Evolutionary conservation across 1,140 invertebrate species (phyloP).

Genomic region (Colletes latitarsis): DNA sequence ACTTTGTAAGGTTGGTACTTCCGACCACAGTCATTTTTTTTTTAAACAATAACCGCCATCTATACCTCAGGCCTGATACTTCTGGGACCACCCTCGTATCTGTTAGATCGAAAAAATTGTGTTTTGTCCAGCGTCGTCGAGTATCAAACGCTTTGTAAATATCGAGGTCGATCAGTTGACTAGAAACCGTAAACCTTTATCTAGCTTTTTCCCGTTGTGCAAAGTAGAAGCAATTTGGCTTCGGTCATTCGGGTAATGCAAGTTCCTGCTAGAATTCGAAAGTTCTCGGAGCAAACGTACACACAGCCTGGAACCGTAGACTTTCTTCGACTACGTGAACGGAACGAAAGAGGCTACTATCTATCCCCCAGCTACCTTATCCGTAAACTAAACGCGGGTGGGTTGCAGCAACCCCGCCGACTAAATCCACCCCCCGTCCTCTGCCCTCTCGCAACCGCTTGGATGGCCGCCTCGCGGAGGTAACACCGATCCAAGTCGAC

Average conservation of each 20-base stretch:
- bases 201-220: background rate
- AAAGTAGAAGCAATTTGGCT: constrained; percentile 58
- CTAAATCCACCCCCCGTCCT: background rate
- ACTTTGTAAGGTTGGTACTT: too few species aligned
- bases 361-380: constrained; percentile 53
- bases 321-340: constrained; percentile 33
- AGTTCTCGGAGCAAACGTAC: constrained; percentile 42
- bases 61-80: too few species aligned
- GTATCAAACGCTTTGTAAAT: background rate
- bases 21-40: too few species aligned
- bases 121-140: background rate
- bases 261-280: constrained; percentile 68
- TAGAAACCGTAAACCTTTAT: constrained; percentile 4
- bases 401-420: background rate
- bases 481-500: constrained; percentile 6
- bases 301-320: background rate
- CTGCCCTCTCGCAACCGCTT: background rate
- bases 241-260: constrained; percentile 61
- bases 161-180: background rate
- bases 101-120: too few species aligned
- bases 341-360: constrained; percentile 42
- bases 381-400: constrained; percentile 23
- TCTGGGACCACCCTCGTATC: too few species aligned
- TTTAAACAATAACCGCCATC: too few species aligned
- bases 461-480: background rate